Conservation (phyloP, 2,888 invertebrate genomes). For the Polia nebulosa region DNA sequence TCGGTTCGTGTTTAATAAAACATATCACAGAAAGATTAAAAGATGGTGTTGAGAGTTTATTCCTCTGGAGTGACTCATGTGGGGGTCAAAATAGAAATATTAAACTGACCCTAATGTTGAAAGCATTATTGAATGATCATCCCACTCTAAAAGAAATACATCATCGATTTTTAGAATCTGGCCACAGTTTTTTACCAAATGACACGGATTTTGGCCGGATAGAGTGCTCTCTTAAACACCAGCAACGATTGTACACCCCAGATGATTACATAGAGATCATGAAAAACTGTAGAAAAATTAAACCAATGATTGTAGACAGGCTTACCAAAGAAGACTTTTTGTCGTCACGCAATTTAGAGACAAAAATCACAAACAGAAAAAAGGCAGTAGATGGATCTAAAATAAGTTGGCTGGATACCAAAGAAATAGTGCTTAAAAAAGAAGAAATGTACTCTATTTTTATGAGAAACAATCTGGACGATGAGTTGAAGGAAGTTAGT, state of each 20-base stretch:
- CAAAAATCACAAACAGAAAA: conserved; percentile 37
- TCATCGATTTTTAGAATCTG: conserved; percentile 53
- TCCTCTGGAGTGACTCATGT: neutral
- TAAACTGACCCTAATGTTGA: conserved; percentile 59
- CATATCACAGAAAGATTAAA: conserved; percentile 43
- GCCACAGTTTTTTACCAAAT: conserved; percentile 54
- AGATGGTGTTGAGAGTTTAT: conserved; percentile 19
- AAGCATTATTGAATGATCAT: conserved; percentile 56
- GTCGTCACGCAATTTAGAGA: conserved; percentile 33
- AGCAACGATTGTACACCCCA: conserved; percentile 39
- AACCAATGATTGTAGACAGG: conserved; percentile 35
- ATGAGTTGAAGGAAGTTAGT: conserved; percentile 38
- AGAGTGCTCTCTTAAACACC: conserved; percentile 44
- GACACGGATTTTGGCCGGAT: conserved; percentile 55
- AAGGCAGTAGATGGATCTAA: conserved; percentile 36
- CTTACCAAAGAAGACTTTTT: conserved; percentile 37
- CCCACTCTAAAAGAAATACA: conserved; percentile 49
- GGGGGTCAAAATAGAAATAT: conserved; percentile 59
- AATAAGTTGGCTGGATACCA: conserved; percentile 43
- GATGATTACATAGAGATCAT: conserved; percentile 43
- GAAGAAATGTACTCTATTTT: conserved; percentile 35
- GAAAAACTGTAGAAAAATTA: conserved; percentile 33
- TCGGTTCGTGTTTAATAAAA: conserved; percentile 56
- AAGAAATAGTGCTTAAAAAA: conserved; percentile 47
- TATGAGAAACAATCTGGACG: conserved; percentile 44